phyloP scores from a whole-genome alignment of 2,797 vertebrate genomes.

The Micropoecilia bifurca region DNA sequence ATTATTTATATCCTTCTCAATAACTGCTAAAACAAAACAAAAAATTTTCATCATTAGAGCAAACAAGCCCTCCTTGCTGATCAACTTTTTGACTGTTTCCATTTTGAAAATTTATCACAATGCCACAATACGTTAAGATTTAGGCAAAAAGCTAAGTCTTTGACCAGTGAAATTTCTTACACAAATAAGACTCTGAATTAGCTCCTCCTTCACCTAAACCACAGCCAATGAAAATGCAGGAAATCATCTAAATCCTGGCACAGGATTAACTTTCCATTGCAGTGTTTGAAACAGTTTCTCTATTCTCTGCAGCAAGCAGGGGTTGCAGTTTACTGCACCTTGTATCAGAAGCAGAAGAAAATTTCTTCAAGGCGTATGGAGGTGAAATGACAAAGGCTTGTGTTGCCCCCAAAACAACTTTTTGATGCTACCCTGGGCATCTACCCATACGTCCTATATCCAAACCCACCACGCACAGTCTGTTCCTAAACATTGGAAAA shows the following conservation, averaged over 20 bases:
- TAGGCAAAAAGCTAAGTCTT: neutral
- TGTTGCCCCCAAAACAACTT: neutral
- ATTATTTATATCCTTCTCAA: neutral
- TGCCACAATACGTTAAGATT: neutral
- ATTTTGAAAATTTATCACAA: neutral
- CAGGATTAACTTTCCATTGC: neutral
- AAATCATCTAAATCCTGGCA: neutral
- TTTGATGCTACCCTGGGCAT: neutral
- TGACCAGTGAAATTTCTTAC: neutral
- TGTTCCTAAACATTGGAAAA: slow-evolving; percentile 12
- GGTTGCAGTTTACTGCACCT: neutral
- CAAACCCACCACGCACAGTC: slow-evolving; percentile 1
- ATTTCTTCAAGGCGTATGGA: neutral
- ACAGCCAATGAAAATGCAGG: neutral
- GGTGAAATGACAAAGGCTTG: neutral
- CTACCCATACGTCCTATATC: neutral
- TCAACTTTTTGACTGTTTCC: neutral
- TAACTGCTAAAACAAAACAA: neutral
- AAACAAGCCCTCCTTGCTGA: neutral
- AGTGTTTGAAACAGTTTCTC: neutral
- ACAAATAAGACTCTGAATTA: neutral
- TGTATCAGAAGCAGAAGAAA: neutral
- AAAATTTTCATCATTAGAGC: neutral
- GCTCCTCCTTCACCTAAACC: neutral
- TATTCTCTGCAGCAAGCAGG: neutral